Percentiles rank a stretch among this genome's conserved stretches.
These are phyloP conservation scores for Trichopria drosophilae DNA, from an alignment of 2,888 invertebrate species.

Conservation along the genomic window DNA sequence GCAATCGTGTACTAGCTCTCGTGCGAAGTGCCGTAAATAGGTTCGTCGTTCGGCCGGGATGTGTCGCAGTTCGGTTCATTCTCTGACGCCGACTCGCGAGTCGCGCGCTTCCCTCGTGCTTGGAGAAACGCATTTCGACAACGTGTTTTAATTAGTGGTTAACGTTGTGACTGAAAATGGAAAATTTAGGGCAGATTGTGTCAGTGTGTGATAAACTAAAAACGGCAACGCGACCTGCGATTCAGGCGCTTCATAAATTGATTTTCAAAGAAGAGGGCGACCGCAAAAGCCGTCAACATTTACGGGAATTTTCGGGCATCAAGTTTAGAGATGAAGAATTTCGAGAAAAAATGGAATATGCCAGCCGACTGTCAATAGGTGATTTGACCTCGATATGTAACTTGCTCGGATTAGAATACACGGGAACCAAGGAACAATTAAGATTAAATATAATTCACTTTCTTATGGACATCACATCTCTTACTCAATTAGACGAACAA, in stretches of 20 bases:
- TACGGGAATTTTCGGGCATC: slow-evolving; percentile 17
- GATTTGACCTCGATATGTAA: slow-evolving; percentile 7
- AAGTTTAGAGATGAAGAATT: slow-evolving; percentile 13
- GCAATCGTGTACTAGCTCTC: no score
- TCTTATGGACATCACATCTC: background rate
- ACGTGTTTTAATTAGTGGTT: no score
- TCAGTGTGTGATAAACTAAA: no score
- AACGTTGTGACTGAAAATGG: no score
- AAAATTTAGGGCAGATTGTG: no score
- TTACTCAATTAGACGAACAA: no score
- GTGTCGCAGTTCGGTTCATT: no score
- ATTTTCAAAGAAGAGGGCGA: slow-evolving; percentile 20
- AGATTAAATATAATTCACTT: background rate
- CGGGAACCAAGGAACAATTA: slow-evolving; percentile 4
- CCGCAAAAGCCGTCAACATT: slow-evolving; percentile 6
- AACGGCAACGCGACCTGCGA: background rate
- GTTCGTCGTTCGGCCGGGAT: no score
- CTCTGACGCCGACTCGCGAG: no score
- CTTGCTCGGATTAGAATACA: slow-evolving; percentile 5
- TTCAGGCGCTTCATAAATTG: background rate
- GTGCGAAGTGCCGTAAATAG: no score
- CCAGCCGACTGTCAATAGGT: slow-evolving; percentile 2
- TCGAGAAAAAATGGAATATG: slow-evolving; percentile 11
- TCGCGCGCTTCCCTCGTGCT: no score
- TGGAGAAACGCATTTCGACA: no score